These are phyloP conservation scores for Psilopsiagon aurifrons DNA, from an alignment of 2,113 vertebrate genomes.

Conservation along the genomic window DNA sequence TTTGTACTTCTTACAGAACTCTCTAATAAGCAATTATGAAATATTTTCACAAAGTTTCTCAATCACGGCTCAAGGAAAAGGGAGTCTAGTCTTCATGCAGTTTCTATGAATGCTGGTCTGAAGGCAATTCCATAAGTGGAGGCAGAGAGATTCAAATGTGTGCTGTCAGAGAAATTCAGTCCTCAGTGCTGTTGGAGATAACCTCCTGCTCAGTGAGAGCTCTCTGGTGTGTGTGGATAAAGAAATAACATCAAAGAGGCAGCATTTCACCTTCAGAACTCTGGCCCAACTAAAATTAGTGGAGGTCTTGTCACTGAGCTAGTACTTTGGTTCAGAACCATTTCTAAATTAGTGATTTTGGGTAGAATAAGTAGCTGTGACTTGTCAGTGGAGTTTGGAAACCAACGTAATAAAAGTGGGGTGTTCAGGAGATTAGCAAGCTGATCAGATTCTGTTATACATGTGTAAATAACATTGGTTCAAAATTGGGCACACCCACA, in stretches of 20 bases:
- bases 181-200: neutral
- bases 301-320: neutral
- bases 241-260: neutral
- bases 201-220: neutral
- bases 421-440: neutral
- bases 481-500: neutral
- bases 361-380: neutral
- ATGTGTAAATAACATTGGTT: neutral
- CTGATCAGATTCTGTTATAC: neutral
- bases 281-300: neutral
- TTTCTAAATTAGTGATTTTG: neutral
- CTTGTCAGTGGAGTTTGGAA: neutral
- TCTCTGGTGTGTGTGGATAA: neutral
- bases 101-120: neutral
- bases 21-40: neutral
- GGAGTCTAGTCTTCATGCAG: neutral
- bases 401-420: neutral
- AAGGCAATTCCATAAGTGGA: neutral
- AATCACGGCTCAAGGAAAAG: neutral
- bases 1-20: neutral
- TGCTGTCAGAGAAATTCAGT: neutral
- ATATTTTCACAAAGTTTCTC: neutral
- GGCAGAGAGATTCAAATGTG: neutral
- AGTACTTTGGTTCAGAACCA: neutral
- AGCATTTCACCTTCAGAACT: neutral